phyloP scores from a whole-genome alignment of 2,888 invertebrate genomes.

The Ornithoptera alexandrae region DNA sequence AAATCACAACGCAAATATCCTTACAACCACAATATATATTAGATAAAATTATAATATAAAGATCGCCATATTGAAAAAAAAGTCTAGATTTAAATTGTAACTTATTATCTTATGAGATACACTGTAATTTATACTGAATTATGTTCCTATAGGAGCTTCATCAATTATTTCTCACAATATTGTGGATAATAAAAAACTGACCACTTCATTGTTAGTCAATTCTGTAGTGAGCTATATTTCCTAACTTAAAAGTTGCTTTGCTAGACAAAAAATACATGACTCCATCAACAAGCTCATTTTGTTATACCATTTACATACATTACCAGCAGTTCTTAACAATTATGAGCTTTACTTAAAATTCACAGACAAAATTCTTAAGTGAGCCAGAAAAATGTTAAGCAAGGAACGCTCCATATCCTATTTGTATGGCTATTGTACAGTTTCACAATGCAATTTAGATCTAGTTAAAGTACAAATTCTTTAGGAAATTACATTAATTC shows the following conservation, averaged over 20 bases:
- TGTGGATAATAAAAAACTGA: slow-evolving; percentile 81
- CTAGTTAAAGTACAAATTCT: slow-evolving; percentile 79
- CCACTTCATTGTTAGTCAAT: slow-evolving; percentile 70
- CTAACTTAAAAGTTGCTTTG: slow-evolving; percentile 69
- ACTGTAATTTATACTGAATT: slow-evolving; percentile 78
- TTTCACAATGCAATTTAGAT: slow-evolving; percentile 77
- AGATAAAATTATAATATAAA: slow-evolving; percentile 82
- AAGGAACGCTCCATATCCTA: slow-evolving; percentile 75
- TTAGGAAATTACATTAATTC: slow-evolving; percentile 73
- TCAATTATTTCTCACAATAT: slow-evolving; percentile 65
- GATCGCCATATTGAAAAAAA: slow-evolving; percentile 81
- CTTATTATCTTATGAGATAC: slow-evolving; percentile 79
- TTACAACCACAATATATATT: slow-evolving; percentile 87
- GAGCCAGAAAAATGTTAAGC: slow-evolving; percentile 67
- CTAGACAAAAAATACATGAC: slow-evolving; percentile 73
- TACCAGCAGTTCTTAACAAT: slow-evolving; percentile 76
- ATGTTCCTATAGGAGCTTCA: slow-evolving; percentile 74
- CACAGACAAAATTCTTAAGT: slow-evolving; percentile 66
- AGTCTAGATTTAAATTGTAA: slow-evolving; percentile 74
- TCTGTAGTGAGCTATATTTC: slow-evolving; percentile 75
- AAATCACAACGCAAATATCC: slow-evolving; percentile 81
- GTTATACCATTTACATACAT: slow-evolving; percentile 73
- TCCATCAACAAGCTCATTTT: slow-evolving; percentile 74
- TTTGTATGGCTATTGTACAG: slow-evolving; percentile 76
- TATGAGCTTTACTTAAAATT: slow-evolving; percentile 73